These are phyloP conservation scores for Melanostoma scalare DNA, from an alignment of 2,888 invertebrate genomes.

Conservation along the genomic window DNA sequence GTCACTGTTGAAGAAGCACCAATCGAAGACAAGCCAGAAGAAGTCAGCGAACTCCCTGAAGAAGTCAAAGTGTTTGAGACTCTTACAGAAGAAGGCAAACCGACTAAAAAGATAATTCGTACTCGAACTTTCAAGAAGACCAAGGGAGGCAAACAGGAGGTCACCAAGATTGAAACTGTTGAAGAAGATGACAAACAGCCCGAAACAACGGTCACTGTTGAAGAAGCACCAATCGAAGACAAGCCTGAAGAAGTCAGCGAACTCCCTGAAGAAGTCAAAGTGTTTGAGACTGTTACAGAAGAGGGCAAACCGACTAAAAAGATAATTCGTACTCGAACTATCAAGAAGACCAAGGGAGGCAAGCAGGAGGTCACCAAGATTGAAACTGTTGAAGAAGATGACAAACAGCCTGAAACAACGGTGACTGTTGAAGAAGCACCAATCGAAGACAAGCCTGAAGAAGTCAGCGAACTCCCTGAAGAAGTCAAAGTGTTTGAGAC, in stretches of 20 bases:
- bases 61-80: slow-evolving; percentile 77
- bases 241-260: slow-evolving; percentile 76
- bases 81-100: slow-evolving; percentile 69
- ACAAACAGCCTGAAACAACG: slow-evolving; percentile 75
- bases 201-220: slow-evolving; percentile 77
- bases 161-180: slow-evolving; percentile 79
- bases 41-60: slow-evolving; percentile 63
- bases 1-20: slow-evolving; percentile 71
- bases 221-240: slow-evolving; percentile 68
- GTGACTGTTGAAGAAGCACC: slow-evolving; percentile 65
- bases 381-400: slow-evolving; percentile 79
- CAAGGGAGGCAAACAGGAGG: slow-evolving; percentile 76
- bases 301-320: slow-evolving; percentile 74
- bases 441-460: slow-evolving; percentile 65
- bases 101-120: slow-evolving; percentile 77
- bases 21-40: slow-evolving; percentile 57
- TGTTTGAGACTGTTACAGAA: slow-evolving; percentile 76
- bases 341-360: slow-evolving; percentile 66
- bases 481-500: slow-evolving; percentile 72
- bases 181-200: slow-evolving; percentile 80
- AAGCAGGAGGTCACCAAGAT: slow-evolving; percentile 80
- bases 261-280: slow-evolving; percentile 79
- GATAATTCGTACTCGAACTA: slow-evolving; percentile 76
- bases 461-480: slow-evolving; percentile 62
- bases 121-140: slow-evolving; percentile 79